Evolutionary conservation across 2,888 invertebrate genomes (phyloP), one percentile per base, ranked within the genome.

Genomic region (Ochropacha duplaris): DNA sequence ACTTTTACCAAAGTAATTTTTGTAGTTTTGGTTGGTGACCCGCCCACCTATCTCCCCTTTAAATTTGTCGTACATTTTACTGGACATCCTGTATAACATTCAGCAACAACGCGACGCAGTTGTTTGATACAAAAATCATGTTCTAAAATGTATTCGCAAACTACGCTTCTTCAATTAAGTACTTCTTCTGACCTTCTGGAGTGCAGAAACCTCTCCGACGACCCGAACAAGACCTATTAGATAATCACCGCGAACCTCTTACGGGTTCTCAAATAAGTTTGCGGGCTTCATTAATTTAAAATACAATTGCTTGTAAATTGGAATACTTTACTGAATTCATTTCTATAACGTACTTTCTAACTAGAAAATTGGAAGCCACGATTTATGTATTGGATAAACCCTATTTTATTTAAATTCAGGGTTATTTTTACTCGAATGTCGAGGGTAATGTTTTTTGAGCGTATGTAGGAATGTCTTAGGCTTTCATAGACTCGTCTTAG

Each of bases 271-370:
- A 52, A 52, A 31, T 52, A 31, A 34, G 26, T 26, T 31, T 51
- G 50, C 44, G 44, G 44, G 28, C 22, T 51, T 28, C 50, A 28
- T 51, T 51, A 26, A 26, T 52, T 22, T 31, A 52, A 34, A 52
- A 19, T 22, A 31, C 19, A 22, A 34, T 52, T 22, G 52, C 22
- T 22, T 34, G 52, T 19, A 31, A 52, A 52, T 52, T 52, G 16
- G 31, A 31, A 31, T 31, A 52, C 31, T 52, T 22, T 19, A 52
- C 22, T 52, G 22, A 31, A 52, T 50, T 50, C 16, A 31, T 12
- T 28, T 34, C 52, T 52, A 22, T 1, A 44, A 34, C 31, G 31
- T 19, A 19, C 31, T 31, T 52, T 22, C 0, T 52, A 31, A 22
- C 52, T 22, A 31, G 52, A 19, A 31, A 52, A 28, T 51, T 51